These are phyloP conservation scores for Indri indri DNA, from an alignment of 2,113 vertebrate genomes.

Conservation along the genomic window DNA sequence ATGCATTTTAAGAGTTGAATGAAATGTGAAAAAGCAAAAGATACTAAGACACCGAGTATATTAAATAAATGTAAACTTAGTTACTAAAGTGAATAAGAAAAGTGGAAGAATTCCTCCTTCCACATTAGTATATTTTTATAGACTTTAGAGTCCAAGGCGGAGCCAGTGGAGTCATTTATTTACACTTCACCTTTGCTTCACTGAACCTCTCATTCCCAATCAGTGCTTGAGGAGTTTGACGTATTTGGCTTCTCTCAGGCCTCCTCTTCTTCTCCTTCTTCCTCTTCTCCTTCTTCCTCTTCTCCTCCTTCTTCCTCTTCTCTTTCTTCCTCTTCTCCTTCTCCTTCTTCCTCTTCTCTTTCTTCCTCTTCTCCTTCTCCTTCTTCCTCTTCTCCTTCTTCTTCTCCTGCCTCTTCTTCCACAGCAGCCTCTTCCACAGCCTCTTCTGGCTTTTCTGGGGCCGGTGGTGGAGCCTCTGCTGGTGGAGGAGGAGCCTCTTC, in stretches of 20 bases:
- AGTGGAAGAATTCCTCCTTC: background rate
- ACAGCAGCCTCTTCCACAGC: background rate
- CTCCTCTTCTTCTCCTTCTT: background rate
- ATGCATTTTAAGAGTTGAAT: background rate
- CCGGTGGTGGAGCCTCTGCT: too few relatives aligned
- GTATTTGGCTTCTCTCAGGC: background rate
- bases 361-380: background rate
- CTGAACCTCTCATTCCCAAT: background rate
- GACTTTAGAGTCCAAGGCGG: background rate
- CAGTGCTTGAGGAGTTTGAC: background rate
- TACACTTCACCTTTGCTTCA: background rate
- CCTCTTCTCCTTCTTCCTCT: fast-evolving
- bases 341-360: background rate
- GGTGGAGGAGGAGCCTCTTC: too few relatives aligned
- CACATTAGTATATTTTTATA: background rate
- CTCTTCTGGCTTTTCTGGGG: background rate
- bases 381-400: background rate
- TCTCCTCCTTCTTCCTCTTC: background rate
- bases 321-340: too few relatives aligned
- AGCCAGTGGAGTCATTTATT: background rate
- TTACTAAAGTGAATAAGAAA: background rate
- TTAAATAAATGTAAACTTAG: background rate
- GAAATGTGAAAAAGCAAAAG: slow-evolving; percentile 41
- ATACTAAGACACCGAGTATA: slow-evolving; percentile 17
- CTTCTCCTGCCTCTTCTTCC: too few relatives aligned